A percentile compares a stretch with the other conserved stretches of the same genome.
phyloP scores from a whole-genome alignment of 2,113 vertebrate species.

The Malurus alboscapulatus region DNA sequence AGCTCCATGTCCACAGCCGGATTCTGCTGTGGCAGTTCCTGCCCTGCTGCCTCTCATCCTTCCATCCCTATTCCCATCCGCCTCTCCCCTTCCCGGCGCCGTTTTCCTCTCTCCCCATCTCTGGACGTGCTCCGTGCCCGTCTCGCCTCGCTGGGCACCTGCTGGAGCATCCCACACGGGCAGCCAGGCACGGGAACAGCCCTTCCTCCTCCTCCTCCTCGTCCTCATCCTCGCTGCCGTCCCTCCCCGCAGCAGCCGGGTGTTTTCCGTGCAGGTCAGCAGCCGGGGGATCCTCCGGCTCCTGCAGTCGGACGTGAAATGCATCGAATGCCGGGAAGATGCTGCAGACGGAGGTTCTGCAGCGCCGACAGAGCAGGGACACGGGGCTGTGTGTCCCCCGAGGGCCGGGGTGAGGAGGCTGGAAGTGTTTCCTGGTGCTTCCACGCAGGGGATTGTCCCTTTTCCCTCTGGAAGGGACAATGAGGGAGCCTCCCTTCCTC shows the following conservation, averaged over 20 bases:
- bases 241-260: background rate
- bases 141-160: background rate
- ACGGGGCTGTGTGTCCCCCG: background rate
- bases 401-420: background rate
- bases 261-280: conserved; percentile 19
- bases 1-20: accelerated
- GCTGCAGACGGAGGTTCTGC: conserved; percentile 7
- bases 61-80: background rate
- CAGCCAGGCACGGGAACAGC: background rate
- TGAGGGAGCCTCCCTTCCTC: conserved; percentile 52
- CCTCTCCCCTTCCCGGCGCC: background rate
- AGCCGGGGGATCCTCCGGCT: conserved; percentile 20
- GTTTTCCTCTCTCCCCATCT: background rate
- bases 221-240: no score
- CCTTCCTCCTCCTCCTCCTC: background rate
- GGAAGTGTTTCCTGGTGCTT: background rate
- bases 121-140: accelerated
- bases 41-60: background rate
- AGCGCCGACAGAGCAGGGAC: background rate
- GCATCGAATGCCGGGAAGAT: conserved; percentile 43
- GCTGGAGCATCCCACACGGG: background rate
- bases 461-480: conserved; percentile 32
- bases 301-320: conserved; percentile 64
- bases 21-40: background rate
- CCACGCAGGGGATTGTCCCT: background rate